These are phyloP conservation scores for Takifugu rubripes DNA, from an alignment of 2,797 vertebrate species.

Conservation along the genomic window DNA sequence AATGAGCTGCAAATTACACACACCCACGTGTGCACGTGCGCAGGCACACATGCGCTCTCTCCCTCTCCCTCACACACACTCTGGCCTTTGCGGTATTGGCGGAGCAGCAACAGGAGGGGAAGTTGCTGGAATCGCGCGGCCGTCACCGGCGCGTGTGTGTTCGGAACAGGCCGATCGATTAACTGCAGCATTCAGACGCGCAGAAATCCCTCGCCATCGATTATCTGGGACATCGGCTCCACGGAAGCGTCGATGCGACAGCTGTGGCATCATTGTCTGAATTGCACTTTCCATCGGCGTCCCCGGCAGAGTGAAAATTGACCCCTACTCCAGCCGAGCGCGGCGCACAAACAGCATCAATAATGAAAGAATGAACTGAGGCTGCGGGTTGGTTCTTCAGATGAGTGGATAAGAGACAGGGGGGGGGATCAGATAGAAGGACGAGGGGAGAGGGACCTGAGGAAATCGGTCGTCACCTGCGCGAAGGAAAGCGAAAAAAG, in stretches of 20 bases:
- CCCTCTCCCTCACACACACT: neutral
- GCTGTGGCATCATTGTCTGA: constrained; percentile 34
- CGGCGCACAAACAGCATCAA: constrained; percentile 36
- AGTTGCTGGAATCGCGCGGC: too few species aligned
- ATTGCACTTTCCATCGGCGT: constrained; percentile 35
- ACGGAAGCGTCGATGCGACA: constrained; percentile 8
- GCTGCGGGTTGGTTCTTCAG: constrained; percentile 13
- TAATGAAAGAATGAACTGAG: constrained; percentile 27
- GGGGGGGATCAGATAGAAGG: constrained; percentile 28
- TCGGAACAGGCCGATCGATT: constrained; percentile 35
- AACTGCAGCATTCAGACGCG: constrained; percentile 22
- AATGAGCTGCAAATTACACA: constrained; percentile 14
- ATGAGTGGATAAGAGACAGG: constrained; percentile 24
- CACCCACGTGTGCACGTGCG: neutral
- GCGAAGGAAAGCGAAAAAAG: constrained; percentile 39
- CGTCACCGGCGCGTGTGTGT: neutral
- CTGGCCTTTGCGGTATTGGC: too few species aligned
- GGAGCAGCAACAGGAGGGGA: too few species aligned
- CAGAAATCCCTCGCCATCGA: constrained; percentile 29
- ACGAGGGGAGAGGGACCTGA: constrained; percentile 25
- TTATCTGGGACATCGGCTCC: constrained; percentile 1
- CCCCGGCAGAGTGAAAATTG: constrained; percentile 41
- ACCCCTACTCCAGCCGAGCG: constrained; percentile 28
- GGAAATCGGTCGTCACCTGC: constrained; percentile 36
- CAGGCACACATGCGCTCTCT: neutral